Evolutionary conservation across 1,140 invertebrate genomes (phyloP).

Genomic region (Macrosteles quadrilineatus): DNA sequence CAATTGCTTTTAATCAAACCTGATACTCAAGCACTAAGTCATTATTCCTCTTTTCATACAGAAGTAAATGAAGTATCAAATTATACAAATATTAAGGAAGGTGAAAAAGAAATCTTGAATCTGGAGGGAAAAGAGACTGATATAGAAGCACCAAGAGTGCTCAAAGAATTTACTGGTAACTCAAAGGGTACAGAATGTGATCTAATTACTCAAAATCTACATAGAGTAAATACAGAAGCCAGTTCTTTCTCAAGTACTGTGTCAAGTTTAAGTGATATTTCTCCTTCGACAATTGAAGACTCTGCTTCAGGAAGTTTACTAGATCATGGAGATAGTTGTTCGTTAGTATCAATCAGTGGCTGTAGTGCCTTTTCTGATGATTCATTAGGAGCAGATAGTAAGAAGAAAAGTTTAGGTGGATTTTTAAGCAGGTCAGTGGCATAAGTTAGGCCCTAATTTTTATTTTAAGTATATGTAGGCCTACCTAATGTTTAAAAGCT

Average conservation of each 20-base stretch:
- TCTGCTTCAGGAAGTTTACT: constrained; percentile 35
- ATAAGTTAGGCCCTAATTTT: not conserved
- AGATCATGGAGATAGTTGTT: constrained; percentile 38
- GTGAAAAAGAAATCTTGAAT: not conserved
- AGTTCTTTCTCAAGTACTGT: constrained; percentile 52
- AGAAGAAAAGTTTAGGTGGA: constrained; percentile 42
- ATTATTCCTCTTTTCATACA: not conserved
- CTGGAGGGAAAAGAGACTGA: not conserved
- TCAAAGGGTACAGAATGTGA: constrained; percentile 1
- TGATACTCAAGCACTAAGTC: not conserved
- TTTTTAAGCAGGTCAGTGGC: constrained; percentile 41
- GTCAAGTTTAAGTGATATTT: constrained; percentile 44
- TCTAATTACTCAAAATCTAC: not conserved
- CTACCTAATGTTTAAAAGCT: too few species aligned
- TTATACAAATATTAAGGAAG: not conserved
- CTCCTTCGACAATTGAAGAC: constrained; percentile 40
- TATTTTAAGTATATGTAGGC: too few species aligned
- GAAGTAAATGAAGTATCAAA: not conserved
- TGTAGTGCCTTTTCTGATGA: constrained; percentile 38
- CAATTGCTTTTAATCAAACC: constrained; percentile 47
- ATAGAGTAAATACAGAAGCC: constrained; percentile 43
- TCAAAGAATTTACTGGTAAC: not conserved
- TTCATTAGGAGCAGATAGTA: constrained; percentile 36
- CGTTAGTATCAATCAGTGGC: constrained; percentile 30
- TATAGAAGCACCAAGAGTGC: not conserved